These are phyloP conservation scores for Thyatira batis DNA, from an alignment of 2,888 invertebrate genomes.

Conservation along the genomic window DNA sequence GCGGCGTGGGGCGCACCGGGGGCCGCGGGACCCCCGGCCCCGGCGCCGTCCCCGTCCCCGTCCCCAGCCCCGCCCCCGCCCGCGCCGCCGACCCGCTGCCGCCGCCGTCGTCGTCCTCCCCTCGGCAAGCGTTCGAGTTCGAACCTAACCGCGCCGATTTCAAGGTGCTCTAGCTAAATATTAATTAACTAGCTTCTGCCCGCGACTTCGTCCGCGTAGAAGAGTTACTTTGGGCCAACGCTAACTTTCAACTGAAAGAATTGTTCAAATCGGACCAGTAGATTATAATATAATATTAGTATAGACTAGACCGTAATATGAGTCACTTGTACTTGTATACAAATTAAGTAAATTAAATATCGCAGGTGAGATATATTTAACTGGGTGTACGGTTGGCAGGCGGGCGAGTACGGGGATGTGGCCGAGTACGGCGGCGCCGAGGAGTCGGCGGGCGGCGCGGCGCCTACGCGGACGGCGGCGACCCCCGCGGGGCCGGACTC, in stretches of 20 bases:
- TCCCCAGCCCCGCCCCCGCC: slow-evolving; percentile 3
- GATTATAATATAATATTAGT: not conserved
- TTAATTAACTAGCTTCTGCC: no score
- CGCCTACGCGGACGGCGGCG: slow-evolving; percentile 4
- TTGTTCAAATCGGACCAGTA: not conserved
- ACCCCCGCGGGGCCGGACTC: slow-evolving; percentile 6
- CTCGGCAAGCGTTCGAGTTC: slow-evolving; percentile 39
- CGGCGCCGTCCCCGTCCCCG: slow-evolving; percentile 7
- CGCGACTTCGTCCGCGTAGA: no score
- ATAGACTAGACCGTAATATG: not conserved
- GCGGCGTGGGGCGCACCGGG: not conserved
- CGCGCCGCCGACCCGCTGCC: not conserved
- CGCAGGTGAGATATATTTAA: no score
- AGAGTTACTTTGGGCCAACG: no score
- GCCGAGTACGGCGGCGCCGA: slow-evolving; percentile 52
- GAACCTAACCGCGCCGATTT: slow-evolving; percentile 70
- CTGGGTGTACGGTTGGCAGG: slow-evolving; percentile 34
- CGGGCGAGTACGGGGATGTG: slow-evolving; percentile 70
- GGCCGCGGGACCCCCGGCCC: slow-evolving; percentile 5
- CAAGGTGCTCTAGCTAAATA: slow-evolving; percentile 38
- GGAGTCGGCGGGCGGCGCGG: slow-evolving; percentile 21
- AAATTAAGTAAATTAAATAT: not conserved
- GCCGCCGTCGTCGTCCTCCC: slow-evolving; percentile 7
- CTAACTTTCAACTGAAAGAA: not conserved
- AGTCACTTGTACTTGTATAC: not conserved